Base-by-base conservation (phyloP, 1,140 invertebrate genomes). In the Dendrolimus punctatus region DNA sequence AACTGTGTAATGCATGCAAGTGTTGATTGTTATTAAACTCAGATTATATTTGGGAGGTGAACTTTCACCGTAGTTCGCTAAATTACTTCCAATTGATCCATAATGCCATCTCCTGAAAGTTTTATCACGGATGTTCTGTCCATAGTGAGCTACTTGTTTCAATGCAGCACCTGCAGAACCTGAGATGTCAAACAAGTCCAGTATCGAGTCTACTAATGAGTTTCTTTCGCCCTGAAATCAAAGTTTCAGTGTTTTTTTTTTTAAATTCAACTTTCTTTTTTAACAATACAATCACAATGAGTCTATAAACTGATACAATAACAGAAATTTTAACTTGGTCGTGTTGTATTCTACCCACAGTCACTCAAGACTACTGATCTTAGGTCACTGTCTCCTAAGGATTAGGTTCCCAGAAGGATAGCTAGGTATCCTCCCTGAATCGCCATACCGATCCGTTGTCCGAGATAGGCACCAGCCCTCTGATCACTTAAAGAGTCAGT, bases 121-220 rank as follows among this genome's bases (percentile, higher is more conserved):
- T 54, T 57, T 73, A 50, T 78, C 72, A 54, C 68, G 57, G 8
- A 84, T 77, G 46, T 80, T 81, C 53, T 84, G 80, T 5, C 76
- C 80, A 39, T 62, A 84, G 49, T 80, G 79, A 2, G 77, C 77
- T 38, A 73, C 53, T 60, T 84, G 80, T 46, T 82, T 84, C 1
- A 82, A 10, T 1, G 80, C 57, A 9, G 71, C 68, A 0, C 76
- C 73, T 5, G 66, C 67, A 43, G 72, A 48, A 44, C 49, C 46
- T 38, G 54, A 53, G 45, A 37, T n/a, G 4, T 39, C 53, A 6
- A 51, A 42, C 5, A 42, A 37, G 6, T 23, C 38, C 23, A 51
- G 23, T 39, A 40, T 41, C 37, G n/a, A 39, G 9, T n/a, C 47
- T 40, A 37, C 40, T n/a, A 2, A 23, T 23, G 23, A 1, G 23